A percentile compares a stretch with the other conserved stretches of the same genome.
These are phyloP conservation scores for Campylomormyrus tamandua DNA, from an alignment of 2,113 vertebrate species.

Conservation along the genomic window DNA sequence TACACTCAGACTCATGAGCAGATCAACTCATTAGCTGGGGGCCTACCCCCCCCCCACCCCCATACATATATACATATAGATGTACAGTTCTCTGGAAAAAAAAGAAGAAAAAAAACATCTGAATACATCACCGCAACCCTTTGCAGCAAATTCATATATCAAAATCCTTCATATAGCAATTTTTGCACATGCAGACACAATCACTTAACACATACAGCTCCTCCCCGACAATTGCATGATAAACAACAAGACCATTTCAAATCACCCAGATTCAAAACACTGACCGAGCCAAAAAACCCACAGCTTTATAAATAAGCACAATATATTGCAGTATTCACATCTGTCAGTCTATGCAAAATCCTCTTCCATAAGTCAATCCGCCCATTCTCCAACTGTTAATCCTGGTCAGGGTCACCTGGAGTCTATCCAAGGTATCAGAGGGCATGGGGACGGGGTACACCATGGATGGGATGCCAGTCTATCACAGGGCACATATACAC, in stretches of 20 bases:
- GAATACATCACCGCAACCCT: background rate
- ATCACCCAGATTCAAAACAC: background rate
- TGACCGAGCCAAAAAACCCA: background rate
- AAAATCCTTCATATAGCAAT: background rate
- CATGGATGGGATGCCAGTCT: background rate
- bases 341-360: background rate
- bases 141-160: background rate
- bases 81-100: background rate
- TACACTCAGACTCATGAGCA: constrained; percentile 15
- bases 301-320: background rate
- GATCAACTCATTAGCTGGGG: background rate
- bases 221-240: background rate
- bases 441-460: background rate
- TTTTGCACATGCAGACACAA: background rate
- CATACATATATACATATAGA: constrained; percentile 1
- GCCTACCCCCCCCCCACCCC: background rate
- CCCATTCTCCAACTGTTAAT: background rate
- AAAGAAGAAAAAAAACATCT: background rate
- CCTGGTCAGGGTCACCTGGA: background rate
- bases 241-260: background rate
- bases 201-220: background rate
- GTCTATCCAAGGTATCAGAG: background rate
- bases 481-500: background rate
- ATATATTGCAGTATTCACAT: background rate
- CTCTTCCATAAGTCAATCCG: background rate